Percentiles rank a stretch among this genome's conserved stretches.
Conservation (phyloP, 2,888 invertebrate genomes). For the Tryphoninae sp. region DNA sequence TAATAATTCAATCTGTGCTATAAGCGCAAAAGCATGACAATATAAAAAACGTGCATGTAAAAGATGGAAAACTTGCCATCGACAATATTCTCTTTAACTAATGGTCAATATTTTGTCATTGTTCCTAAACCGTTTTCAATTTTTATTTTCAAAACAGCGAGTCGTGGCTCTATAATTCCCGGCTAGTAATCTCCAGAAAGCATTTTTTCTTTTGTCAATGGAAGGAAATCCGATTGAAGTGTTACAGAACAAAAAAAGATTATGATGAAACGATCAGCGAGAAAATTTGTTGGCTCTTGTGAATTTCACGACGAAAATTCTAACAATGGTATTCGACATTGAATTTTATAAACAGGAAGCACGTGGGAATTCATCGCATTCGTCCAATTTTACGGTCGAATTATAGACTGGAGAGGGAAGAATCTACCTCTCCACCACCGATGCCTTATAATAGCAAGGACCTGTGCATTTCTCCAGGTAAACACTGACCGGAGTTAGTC, state of each 20-base stretch:
- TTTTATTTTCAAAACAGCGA: too few relatives aligned
- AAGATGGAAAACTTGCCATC: too few relatives aligned
- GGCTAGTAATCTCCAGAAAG: too few relatives aligned
- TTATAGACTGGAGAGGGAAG: slow-evolving; percentile 51
- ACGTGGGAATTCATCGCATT: slow-evolving; percentile 59
- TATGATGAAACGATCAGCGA: slow-evolving; percentile 17
- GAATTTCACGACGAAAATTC: slow-evolving; percentile 43
- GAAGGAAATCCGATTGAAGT: neutral
- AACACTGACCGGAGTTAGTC: slow-evolving; percentile 24
- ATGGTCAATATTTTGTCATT: too few relatives aligned
- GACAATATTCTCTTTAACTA: too few relatives aligned
- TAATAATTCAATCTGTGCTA: too few relatives aligned
- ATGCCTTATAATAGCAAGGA: slow-evolving; percentile 47
- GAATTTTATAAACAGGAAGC: slow-evolving; percentile 3
- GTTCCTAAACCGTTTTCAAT: too few relatives aligned
- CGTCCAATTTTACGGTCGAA: slow-evolving; percentile 49
- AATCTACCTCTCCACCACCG: slow-evolving; percentile 1
- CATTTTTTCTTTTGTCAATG: too few relatives aligned
- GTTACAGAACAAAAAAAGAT: neutral
- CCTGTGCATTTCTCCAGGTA: slow-evolving; percentile 4
- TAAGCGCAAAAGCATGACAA: too few relatives aligned
- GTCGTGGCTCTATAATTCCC: too few relatives aligned
- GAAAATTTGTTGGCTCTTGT: slow-evolving; percentile 45
- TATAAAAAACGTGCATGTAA: too few relatives aligned
- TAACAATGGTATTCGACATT: slow-evolving; percentile 35